Base-by-base conservation (phyloP, 2,888 invertebrate genomes). In the Apodemia duryi region DNA sequence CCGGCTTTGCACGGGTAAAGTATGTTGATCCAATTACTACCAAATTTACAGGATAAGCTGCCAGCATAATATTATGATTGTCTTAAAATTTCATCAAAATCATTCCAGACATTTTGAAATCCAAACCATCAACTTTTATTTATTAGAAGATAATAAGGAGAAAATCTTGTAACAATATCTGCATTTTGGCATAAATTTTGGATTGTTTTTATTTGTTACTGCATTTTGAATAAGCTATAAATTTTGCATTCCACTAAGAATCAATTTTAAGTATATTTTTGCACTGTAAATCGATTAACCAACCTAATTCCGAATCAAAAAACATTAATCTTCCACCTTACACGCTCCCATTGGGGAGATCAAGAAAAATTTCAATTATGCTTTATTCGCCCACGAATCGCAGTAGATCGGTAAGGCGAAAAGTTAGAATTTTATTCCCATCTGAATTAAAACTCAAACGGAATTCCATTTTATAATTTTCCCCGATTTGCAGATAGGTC, bases 321-420 rank as follows among this genome's bases (percentile, higher is more conserved):
- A 61, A 65, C 64, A 70, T 67, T 68, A 71, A 66, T 67, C 67
- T 65, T 67, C 62, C 68, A 66, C 64, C 64, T 67, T 69, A 69
- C 70, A 69, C 75, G 73, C 73, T 46, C 71, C 66, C 71, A 69
- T 69, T 73, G 72, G 66, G 71, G 77, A 81, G 81, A 83, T 84
- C 81, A 81, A 81, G 80, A 81, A 83, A 82, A 84, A 81, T 80
- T 82, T 84, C 84, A 85, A 84, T 85, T 83, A 84, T 79, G 77
- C 78, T 74, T 68, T 72, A 72, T 73, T 73, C 72, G 67, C 69
- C 66, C 70, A 49, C 49, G 63, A 63, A 32, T 29, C 63, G 63
- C 73, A 72, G 68, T 70, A 74, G 75, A 77, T 77, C 74, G 75
- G 70, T 73, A 74, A 74, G 73, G 70, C 72, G 72, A 72, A 67